phyloP scores from a whole-genome alignment of 2,113 vertebrate genomes.

The Cololabis saira region DNA sequence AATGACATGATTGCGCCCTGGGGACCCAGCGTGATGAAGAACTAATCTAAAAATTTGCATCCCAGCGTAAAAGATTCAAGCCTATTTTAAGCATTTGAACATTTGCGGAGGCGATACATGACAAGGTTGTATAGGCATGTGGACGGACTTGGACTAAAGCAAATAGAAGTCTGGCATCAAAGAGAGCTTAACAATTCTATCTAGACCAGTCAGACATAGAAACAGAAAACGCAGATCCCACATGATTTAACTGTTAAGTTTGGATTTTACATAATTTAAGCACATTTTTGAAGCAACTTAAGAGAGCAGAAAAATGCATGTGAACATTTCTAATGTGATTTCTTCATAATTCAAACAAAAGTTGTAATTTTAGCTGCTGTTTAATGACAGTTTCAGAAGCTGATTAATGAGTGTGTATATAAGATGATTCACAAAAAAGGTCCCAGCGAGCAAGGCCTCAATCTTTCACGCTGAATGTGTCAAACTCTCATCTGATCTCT shows the following conservation, averaged over 20 bases:
- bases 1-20: conserved; percentile 75
- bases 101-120: conserved; percentile 27
- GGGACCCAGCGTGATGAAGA: conserved; percentile 50
- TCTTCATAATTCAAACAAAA: conserved; percentile 56
- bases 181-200: conserved; percentile 24
- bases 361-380: conserved; percentile 49
- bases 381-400: conserved; percentile 56
- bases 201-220: conserved; percentile 14
- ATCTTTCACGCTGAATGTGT: conserved; percentile 69
- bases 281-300: conserved; percentile 68
- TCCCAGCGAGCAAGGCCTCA: conserved; percentile 63
- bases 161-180: neutral
- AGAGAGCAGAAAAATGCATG: conserved; percentile 65
- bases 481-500: conserved; percentile 46
- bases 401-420: conserved; percentile 71
- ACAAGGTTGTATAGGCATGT: conserved; percentile 15
- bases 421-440: conserved; percentile 54
- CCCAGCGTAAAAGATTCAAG: conserved; percentile 53
- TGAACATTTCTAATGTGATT: conserved; percentile 63
- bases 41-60: conserved; percentile 66
- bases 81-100: conserved; percentile 45
- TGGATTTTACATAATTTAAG: conserved; percentile 72
- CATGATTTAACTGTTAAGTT: conserved; percentile 51
- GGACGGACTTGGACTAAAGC: neutral
- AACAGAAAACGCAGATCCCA: conserved; percentile 52